Evolutionary conservation across 2,888 invertebrate species (phyloP).

Genomic region (Meghimatium bilineatum): DNA sequence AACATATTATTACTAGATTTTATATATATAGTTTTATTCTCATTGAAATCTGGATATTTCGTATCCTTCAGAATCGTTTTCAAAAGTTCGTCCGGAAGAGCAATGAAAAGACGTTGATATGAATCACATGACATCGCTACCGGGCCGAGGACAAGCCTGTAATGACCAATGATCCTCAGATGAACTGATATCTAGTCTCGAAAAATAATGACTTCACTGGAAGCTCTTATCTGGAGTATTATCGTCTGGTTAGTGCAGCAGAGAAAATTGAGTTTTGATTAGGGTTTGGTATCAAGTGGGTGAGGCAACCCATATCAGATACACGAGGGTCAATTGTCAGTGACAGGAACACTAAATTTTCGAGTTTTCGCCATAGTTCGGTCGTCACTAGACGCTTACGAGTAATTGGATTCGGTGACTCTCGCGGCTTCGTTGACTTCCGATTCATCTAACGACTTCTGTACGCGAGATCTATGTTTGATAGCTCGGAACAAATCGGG

Average conservation of each 20-base stretch:
- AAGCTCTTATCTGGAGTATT: not conserved
- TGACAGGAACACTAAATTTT: constrained; percentile 50
- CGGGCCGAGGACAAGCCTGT: constrained; percentile 45
- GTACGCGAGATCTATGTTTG: constrained; percentile 35
- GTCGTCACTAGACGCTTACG: constrained; percentile 12
- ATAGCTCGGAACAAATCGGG: constrained; percentile 45
- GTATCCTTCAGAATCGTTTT: too few species aligned
- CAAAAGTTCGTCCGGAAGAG: not conserved
- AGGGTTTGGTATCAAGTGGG: not conserved
- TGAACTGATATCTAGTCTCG: constrained; percentile 32
- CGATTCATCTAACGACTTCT: constrained; percentile 3
- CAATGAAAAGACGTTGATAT: constrained; percentile 13
- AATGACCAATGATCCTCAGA: constrained; percentile 41
- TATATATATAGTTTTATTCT: too few species aligned
- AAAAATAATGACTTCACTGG: not conserved
- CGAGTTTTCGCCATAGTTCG: constrained; percentile 32
- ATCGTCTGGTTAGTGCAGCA: not conserved
- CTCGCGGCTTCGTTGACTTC: constrained; percentile 27
- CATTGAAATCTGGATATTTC: too few species aligned
- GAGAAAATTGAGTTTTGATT: not conserved
- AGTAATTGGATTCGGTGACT: constrained; percentile 49
- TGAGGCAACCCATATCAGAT: constrained; percentile 47
- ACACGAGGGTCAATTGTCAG: constrained; percentile 52
- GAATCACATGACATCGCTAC: constrained; percentile 39
- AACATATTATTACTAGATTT: too few species aligned